Evolutionary conservation across 92 coral and sea anemone species (phyloP), one percentile per base, ranked within the genome.

Genomic region (Palythoa grandis): DNA sequence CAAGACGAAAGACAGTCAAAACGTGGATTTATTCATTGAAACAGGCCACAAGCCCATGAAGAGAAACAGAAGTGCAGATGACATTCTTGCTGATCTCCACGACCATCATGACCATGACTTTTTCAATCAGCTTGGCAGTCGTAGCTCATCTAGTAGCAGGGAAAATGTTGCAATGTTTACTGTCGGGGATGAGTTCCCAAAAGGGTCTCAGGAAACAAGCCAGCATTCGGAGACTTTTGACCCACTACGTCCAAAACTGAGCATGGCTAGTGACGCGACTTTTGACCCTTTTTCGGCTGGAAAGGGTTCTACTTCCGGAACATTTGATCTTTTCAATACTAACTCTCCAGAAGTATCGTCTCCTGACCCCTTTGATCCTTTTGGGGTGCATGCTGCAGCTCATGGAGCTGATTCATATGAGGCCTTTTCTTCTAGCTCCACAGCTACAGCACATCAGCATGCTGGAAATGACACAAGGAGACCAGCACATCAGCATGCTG

Each of bases 61-160:
- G 48, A 78, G 99, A 29, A 97, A 97, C 76, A 90, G 83, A 73
- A 97, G 99, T 60, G 98, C 97, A 3, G 97, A 97, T 61, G 99
- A 97, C 61, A 89, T 97, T 2, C 84, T 97, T 91, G 91, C 47
- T 70, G 87, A 29, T 58, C 93, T 47, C 3, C 95, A 86, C 48
- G 98, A 87, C 38, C 86, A 38, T 20, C 86, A 88, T 37, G 98
- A 92, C 29, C 95, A 97, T 23, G 96, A 94, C 74, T 95, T 97
- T 65, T 95, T 95, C 76, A 89, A 82, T 76, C 96, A 87, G 35
- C 82, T 93, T 10, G 91, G 96, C 61, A 92, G 92, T 61, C 95
- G 93, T 10, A 94, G 98, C 65, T 91, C 98, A 0, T 87, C 88
- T 60, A 92, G 91, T 12, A 94, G 98, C 73, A 61, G 91, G 25